phyloP scores from a whole-genome alignment of 2,888 invertebrate species.

The Athalia circularis region DNA sequence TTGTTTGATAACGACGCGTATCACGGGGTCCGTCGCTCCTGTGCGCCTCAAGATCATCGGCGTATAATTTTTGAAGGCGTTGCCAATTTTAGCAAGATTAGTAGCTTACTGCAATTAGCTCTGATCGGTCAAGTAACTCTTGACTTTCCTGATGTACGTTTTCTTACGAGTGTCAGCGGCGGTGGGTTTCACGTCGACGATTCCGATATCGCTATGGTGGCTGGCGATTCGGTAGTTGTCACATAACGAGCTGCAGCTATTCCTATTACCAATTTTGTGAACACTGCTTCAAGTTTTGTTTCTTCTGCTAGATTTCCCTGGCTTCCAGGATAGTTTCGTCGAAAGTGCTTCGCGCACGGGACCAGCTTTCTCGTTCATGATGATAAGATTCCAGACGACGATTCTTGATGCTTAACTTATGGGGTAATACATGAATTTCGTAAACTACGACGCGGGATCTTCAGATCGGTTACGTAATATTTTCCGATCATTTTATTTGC shows the following conservation, averaged over 20 bases:
- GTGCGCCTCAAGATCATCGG: too few relatives aligned
- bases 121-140: too few relatives aligned
- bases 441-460: constrained; percentile 47
- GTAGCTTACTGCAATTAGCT: too few relatives aligned
- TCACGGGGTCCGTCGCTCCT: too few relatives aligned
- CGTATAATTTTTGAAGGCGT: too few relatives aligned
- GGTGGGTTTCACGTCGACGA: too few relatives aligned
- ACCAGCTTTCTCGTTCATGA: background rate
- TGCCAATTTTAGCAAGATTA: too few relatives aligned
- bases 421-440: constrained; percentile 16
- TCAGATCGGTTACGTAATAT: constrained; percentile 47
- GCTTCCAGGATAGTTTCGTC: background rate
- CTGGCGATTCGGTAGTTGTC: too few relatives aligned
- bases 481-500: constrained; percentile 41
- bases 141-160: too few relatives aligned
- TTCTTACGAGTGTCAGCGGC: too few relatives aligned
- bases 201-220: too few relatives aligned
- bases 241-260: background rate
- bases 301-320: background rate
- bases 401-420: background rate
- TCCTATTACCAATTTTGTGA: background rate
- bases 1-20: too few relatives aligned
- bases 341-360: background rate
- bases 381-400: background rate
- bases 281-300: background rate